Percentiles rank a stretch among this genome's conserved stretches.
phyloP scores from a whole-genome alignment of 2,113 vertebrate genomes.

The Antigone vipio region DNA sequence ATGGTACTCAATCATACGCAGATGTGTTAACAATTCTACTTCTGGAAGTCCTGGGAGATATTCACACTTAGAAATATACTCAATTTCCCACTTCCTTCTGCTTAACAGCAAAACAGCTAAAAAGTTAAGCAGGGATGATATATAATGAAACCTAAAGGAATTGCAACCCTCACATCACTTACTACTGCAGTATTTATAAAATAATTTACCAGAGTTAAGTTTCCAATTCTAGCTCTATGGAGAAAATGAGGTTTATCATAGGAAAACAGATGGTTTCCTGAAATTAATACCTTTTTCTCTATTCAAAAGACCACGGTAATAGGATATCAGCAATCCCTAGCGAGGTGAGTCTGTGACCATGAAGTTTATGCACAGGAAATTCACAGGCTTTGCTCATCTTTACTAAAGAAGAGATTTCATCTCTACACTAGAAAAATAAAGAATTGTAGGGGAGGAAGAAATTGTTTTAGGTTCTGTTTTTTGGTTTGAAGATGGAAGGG shows the following conservation, averaged over 20 bases:
- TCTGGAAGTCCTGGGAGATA: neutral
- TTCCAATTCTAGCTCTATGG: neutral
- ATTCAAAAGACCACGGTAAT: neutral
- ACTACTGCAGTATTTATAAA: neutral
- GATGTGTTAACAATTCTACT: neutral
- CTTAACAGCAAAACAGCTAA: neutral
- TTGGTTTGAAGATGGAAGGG: neutral
- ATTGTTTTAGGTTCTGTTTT: neutral
- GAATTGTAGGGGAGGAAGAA: neutral
- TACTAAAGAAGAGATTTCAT: neutral
- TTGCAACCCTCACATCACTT: neutral
- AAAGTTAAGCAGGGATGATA: neutral
- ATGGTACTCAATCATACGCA: neutral
- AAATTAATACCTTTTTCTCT: neutral
- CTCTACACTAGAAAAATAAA: neutral
- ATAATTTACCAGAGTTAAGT: neutral
- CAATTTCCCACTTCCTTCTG: neutral
- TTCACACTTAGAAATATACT: neutral
- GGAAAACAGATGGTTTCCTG: constrained; percentile 36
- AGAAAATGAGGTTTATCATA: constrained; percentile 26
- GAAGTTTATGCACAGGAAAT: neutral
- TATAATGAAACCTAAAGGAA: neutral
- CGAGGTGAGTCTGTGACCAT: neutral
- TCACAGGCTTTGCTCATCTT: neutral
- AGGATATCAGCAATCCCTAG: neutral